These are phyloP conservation scores for Spilogale gracilis DNA, from an alignment of 2,113 vertebrate species.

Conservation along the genomic window DNA sequence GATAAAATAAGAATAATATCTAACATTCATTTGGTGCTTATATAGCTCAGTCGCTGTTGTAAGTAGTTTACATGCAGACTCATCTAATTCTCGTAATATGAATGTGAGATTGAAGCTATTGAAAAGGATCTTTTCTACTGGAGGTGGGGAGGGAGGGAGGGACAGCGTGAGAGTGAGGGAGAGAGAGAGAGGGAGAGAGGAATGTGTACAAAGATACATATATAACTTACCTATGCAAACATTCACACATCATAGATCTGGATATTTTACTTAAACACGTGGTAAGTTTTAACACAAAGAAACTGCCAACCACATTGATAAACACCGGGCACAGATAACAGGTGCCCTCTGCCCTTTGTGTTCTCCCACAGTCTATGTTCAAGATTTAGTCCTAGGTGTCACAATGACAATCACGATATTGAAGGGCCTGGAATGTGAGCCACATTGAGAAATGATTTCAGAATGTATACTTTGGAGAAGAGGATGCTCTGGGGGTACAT, in stretches of 20 bases:
- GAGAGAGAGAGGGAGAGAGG: background rate
- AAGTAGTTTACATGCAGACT: background rate
- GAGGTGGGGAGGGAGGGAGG: background rate
- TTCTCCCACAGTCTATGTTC: background rate
- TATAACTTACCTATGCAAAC: background rate
- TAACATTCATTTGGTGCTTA: background rate
- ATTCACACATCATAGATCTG: background rate
- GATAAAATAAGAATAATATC: background rate
- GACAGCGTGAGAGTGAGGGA: background rate
- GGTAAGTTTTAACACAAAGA: background rate
- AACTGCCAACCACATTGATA: background rate
- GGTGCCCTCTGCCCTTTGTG: background rate
- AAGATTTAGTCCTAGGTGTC: background rate
- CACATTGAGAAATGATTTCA: background rate
- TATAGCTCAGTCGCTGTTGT: background rate
- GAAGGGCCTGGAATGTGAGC: background rate
- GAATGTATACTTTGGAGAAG: conserved; percentile 2
- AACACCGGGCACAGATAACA: background rate
- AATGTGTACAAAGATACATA: background rate
- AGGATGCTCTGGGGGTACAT: background rate
- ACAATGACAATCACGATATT: background rate
- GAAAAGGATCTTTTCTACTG: background rate
- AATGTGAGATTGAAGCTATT: background rate
- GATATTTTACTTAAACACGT: background rate
- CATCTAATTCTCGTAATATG: background rate